Conservation (phyloP, 2,113 vertebrate genomes). For the Rissa tridactyla region DNA sequence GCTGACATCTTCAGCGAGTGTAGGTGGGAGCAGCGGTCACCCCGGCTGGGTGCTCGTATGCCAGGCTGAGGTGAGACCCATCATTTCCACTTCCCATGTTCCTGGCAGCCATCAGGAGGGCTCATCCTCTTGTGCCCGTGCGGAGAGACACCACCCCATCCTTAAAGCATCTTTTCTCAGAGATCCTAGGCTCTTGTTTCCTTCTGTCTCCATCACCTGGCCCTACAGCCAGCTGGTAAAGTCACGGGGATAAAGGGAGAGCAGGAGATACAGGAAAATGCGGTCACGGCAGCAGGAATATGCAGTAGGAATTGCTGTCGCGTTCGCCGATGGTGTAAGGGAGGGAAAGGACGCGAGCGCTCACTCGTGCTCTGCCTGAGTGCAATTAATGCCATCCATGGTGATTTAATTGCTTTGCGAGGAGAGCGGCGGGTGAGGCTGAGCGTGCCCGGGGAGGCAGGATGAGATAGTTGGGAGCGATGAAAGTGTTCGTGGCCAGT, state of each 20-base stretch:
- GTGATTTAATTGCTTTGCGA: background rate
- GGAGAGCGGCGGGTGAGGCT: background rate
- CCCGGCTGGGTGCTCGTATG: background rate
- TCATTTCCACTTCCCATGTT: background rate
- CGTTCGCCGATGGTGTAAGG: fast-evolving
- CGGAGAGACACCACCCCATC: background rate
- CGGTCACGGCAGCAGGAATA: background rate
- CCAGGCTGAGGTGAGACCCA: background rate
- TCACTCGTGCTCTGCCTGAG: background rate
- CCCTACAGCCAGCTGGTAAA: background rate
- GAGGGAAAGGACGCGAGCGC: background rate
- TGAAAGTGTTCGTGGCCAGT: background rate
- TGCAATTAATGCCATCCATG: background rate
- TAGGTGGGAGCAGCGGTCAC: background rate
- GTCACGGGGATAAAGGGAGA: background rate
- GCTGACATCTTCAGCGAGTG: background rate
- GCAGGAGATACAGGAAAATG: background rate
- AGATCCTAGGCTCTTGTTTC: background rate
- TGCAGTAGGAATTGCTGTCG: background rate
- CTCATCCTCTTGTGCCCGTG: background rate
- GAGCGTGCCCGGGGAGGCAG: background rate
- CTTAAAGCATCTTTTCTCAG: background rate
- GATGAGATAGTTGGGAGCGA: conserved; percentile 20
- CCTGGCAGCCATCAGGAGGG: background rate
- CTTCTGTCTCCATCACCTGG: background rate